phyloP scores from a whole-genome alignment of 2,797 vertebrate species.

The Manis crassicaudata region DNA sequence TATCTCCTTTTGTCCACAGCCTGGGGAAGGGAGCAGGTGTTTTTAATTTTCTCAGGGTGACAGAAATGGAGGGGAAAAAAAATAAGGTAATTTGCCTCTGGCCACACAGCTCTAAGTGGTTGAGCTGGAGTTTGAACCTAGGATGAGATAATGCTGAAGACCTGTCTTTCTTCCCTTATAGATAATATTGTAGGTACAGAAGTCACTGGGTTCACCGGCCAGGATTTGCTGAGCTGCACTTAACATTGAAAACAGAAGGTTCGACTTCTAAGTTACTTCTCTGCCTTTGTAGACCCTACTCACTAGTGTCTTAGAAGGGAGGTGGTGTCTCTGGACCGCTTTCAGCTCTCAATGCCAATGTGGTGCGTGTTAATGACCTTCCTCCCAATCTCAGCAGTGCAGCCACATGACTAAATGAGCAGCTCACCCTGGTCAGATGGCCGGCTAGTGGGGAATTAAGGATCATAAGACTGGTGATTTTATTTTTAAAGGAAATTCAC shows the following conservation, averaged over 20 bases:
- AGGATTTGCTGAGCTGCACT: background rate
- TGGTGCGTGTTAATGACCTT: conserved; percentile 62
- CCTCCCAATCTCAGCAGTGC: background rate
- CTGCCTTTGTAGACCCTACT: background rate
- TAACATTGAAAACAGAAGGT: background rate
- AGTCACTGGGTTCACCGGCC: background rate
- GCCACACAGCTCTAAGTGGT: background rate
- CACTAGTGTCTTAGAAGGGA: background rate
- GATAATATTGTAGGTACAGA: background rate
- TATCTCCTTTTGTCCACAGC: background rate
- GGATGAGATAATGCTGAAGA: background rate
- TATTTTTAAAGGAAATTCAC: conserved; percentile 48
- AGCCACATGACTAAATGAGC: conserved; percentile 57
- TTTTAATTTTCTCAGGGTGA: background rate
- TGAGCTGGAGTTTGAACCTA: background rate
- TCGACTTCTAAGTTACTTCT: background rate
- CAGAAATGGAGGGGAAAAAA: background rate
- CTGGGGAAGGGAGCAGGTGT: background rate
- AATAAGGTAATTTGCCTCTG: background rate
- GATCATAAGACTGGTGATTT: conserved; percentile 20
- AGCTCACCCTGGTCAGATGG: conserved; percentile 66
- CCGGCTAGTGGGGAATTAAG: conserved; percentile 68
- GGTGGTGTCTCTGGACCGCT: background rate
- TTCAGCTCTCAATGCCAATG: background rate
- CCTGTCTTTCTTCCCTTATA: background rate